Percentiles rank a stretch among this genome's conserved stretches.
Evolutionary conservation across 1,140 invertebrate genomes (phyloP).

Genomic region (Whitmania pigra): DNA sequence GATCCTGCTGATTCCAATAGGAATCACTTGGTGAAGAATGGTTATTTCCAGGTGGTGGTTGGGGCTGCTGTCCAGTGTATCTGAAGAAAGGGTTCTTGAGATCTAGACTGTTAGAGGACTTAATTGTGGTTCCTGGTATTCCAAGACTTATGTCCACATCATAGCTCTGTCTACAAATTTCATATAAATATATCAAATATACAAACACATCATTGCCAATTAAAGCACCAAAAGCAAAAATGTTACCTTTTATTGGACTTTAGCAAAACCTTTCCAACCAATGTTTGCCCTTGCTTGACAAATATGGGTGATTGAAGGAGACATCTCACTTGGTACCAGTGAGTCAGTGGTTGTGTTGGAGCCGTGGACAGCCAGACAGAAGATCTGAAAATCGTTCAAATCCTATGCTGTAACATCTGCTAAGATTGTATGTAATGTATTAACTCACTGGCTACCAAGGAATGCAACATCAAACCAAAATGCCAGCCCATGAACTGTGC

Average conservation of each 20-base stretch:
- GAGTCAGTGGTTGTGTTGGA: constrained; percentile 93
- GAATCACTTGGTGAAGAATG: constrained; percentile 22
- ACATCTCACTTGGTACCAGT: constrained; percentile 99
- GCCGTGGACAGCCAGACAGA: constrained; percentile 95
- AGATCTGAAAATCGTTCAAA: constrained; percentile 43
- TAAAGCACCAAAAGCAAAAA: not conserved
- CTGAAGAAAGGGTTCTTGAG: constrained; percentile 97
- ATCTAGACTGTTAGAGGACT: constrained; percentile 69
- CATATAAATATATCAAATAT: constrained; percentile 28
- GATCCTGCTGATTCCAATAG: constrained; percentile 23
- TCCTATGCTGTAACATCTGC: not conserved
- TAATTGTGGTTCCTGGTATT: constrained; percentile 69
- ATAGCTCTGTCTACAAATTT: constrained; percentile 69
- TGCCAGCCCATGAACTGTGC: constrained; percentile 88
- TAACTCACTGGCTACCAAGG: constrained; percentile 60
- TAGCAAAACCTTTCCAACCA: constrained; percentile 74
- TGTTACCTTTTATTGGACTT: constrained; percentile 75
- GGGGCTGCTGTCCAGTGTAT: constrained; percentile 30
- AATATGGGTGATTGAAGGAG: constrained; percentile 83
- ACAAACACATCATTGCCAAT: no score
- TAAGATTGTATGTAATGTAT: not conserved
- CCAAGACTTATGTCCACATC: constrained; percentile 92
- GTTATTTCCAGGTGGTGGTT: constrained; percentile 24
- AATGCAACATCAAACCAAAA: constrained; percentile 99
- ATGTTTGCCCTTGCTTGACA: constrained; percentile 79